Evolutionary conservation across 2,888 invertebrate species (phyloP), one percentile per base, ranked within the genome.

Genomic region (Agriopis leucophaearia): DNA sequence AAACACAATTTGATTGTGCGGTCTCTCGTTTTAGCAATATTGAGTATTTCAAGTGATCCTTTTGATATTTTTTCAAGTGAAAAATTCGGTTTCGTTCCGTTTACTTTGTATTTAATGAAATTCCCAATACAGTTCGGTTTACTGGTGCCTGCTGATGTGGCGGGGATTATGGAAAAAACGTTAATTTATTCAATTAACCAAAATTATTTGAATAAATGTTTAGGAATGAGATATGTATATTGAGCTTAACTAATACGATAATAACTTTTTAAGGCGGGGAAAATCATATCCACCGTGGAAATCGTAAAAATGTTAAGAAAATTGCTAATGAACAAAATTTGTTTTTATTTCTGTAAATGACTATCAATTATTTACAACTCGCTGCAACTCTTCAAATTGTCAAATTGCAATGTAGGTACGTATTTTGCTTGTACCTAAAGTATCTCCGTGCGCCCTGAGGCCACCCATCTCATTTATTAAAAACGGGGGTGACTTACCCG

Each of bases 1-100:
- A 87, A 89, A 88, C 78, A 87, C 82, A 87, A 88, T 88, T 87
- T 87, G 84, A 88, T 87, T 84, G 84, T 81, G 86, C 87, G 86
- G 87, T 88, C 81, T 88, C 83, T 83, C 83, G 84, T 84, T 87
- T 85, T 81, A 87, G 83, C 84, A 87, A 87, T 87, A 88, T 88
- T 81, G 86, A 88, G 86, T 88, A 86, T 86, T 87, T 79, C 79
- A 80, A 84, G 81, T 77, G 84, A 83, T 81, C 84, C 88, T 87
- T 91, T 91, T 89, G 87, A 88, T 86, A 88, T 82, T 84, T 86
- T 84, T 85, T 84, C 88, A 71, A 90, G 89, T 89, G 90, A 89
- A 76, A 89, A 91, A 92, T 90, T 87, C 83, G 75, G 81, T 82
- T 87, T 87, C 88, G 81, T 88, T 85, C 78, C 87, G 89, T 90